Evolutionary conservation across 1,140 invertebrate genomes (phyloP), one percentile per base, ranked within the genome.

Genomic region (Cyclargus thomasi): DNA sequence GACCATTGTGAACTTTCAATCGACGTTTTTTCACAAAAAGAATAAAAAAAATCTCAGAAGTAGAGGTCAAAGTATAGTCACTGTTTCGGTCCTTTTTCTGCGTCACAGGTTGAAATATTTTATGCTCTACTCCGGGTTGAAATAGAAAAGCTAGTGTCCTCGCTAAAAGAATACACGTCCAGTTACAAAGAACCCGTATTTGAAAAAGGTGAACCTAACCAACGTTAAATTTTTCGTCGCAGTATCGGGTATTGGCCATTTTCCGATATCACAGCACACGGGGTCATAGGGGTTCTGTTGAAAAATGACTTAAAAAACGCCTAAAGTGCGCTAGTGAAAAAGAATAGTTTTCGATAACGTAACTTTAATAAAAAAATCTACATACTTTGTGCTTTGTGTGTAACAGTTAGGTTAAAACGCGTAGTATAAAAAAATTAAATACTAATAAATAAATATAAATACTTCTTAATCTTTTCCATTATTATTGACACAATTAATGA

Each of bases 141-240:
- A 47, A 47, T 47, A 47, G 39, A 47, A 47, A 47, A 47, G 39
- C 29, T 67, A 10, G 23, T 67, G 65, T 59, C 53, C 29, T 67
- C 55, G 65, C 29, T 36, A 14, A 20, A 53, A 63, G 63, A 64
- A 59, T 68, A 47, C 39, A 47, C 39, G 39, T 47, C 14, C 39
- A 47, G 39, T 47, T 47, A 47, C 39, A 47, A 47, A 47, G 39
- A 47, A 47, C 39, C 39, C 39, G 39, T 39, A 67, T 59, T 65
- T 65, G 6, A 65, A 21, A 10, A 62, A 62, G 23, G 16, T 8
- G 5, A 62, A 62, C 23, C 20, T 62, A 23, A 62, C 59, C 59
- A 16, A 62, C 59, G 21, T 62, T 22, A 22, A 62, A 22, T 23
- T 23, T 62, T 16, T 16, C 7, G 20, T 16, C 7, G 20, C 59